Conservation (phyloP, 2,888 invertebrate genomes). For the Timema cristinae region DNA sequence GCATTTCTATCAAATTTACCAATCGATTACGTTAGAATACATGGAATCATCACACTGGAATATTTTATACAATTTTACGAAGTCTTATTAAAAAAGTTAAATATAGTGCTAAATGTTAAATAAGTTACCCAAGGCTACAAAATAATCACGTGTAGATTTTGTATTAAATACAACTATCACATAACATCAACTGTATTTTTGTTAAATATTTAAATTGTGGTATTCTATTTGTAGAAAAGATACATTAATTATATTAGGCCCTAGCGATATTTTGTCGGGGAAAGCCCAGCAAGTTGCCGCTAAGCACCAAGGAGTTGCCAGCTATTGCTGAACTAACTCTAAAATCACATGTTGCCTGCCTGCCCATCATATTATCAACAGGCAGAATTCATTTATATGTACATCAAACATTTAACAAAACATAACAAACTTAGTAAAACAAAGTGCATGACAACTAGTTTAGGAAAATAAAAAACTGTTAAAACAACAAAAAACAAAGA, state of each 20-base stretch:
- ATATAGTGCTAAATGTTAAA: slow-evolving; percentile 37
- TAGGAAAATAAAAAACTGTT: slow-evolving; percentile 30
- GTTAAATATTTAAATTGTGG: slow-evolving; percentile 32
- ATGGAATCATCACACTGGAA: slow-evolving; percentile 38
- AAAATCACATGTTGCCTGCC: slow-evolving; percentile 32
- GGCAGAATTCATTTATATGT: slow-evolving; percentile 27
- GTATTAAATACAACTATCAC: slow-evolving; percentile 39
- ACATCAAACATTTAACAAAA: slow-evolving; percentile 28
- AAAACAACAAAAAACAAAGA: slow-evolving; percentile 27
- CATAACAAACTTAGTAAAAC: slow-evolving; percentile 31
- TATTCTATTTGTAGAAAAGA: slow-evolving; percentile 36
- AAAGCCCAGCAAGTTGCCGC: slow-evolving; percentile 28
- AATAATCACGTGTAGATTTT: slow-evolving; percentile 38
- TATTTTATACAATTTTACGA: slow-evolving; percentile 37
- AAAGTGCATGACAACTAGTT: slow-evolving; percentile 29
- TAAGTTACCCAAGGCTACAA: slow-evolving; percentile 38
- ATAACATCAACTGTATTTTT: slow-evolving; percentile 36
- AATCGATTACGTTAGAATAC: slow-evolving; percentile 31
- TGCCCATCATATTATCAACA: slow-evolving; percentile 19
- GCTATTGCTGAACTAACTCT: slow-evolving; percentile 30
- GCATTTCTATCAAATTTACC: slow-evolving; percentile 31
- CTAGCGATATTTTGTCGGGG: slow-evolving; percentile 17
- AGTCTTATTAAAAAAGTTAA: slow-evolving; percentile 36
- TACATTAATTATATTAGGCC: slow-evolving; percentile 32
- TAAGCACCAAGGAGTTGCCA: slow-evolving; percentile 28